Percentiles rank a stretch among this genome's conserved stretches.
These are phyloP conservation scores for Aphaenogaster floridana DNA, from an alignment of 1,140 invertebrate species.

Conservation along the genomic window DNA sequence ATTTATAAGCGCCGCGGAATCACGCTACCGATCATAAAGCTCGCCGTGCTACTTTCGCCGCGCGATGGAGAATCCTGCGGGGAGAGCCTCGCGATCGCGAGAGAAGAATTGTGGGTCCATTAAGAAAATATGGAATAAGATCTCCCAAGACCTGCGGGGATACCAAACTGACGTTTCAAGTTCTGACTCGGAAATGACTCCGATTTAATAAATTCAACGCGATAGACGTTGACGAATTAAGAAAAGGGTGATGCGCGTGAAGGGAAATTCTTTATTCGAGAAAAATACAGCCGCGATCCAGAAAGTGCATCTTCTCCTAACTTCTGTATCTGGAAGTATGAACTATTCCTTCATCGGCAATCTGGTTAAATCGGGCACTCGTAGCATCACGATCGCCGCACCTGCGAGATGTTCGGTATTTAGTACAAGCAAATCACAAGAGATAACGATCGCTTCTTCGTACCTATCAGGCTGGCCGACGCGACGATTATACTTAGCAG, in stretches of 20 bases:
- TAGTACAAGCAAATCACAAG: not conserved
- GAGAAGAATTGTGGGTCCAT: not conserved
- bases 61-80: not conserved
- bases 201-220: not conserved
- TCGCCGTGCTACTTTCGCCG: constrained; percentile 40
- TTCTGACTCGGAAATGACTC: not conserved
- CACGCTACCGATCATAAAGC: constrained; percentile 47
- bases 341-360: constrained; percentile 73
- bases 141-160: too few species aligned
- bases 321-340: not conserved
- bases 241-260: not conserved
- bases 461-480: constrained; percentile 74
- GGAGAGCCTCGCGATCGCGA: not conserved
- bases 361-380: constrained; percentile 73
- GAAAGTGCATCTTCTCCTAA: not conserved
- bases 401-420: constrained; percentile 63
- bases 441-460: constrained; percentile 21
- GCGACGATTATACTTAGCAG: constrained; percentile 66
- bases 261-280: constrained; percentile 17
- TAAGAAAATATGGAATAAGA: not conserved
- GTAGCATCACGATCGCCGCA: constrained; percentile 64
- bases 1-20: constrained; percentile 67
- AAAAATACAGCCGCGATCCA: not conserved
- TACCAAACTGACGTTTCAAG: not conserved
- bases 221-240: not conserved